Percentiles rank a stretch among this genome's conserved stretches.
phyloP scores from a whole-genome alignment of 1,140 invertebrate genomes.

The Stegodyphus mimosarum region DNA sequence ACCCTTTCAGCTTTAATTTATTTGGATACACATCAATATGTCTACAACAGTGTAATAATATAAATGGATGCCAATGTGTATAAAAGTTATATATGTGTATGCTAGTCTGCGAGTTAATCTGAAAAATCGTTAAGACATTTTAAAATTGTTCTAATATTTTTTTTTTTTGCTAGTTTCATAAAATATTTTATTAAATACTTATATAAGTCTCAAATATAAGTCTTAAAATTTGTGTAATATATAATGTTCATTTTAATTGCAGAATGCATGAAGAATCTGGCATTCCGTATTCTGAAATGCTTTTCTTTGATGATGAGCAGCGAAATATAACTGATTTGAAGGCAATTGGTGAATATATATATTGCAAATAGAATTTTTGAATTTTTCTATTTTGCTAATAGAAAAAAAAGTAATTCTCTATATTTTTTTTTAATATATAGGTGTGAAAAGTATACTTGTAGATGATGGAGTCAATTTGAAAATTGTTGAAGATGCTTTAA shows the following conservation, averaged over 20 bases:
- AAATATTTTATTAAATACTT: background rate
- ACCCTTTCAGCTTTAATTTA: too few relatives aligned
- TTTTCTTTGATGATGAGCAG: conserved; percentile 78
- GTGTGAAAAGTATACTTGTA: conserved; percentile 51
- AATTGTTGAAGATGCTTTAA: conserved; percentile 27
- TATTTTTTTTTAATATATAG: conserved; percentile 3
- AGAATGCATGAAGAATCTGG: conserved; percentile 74
- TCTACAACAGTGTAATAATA: too few relatives aligned
- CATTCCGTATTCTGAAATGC: conserved; percentile 75
- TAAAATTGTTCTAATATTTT: too few relatives aligned
- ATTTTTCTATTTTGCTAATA: background rate
- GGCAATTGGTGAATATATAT: conserved; percentile 68
- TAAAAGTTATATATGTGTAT: too few relatives aligned
- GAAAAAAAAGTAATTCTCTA: background rate
- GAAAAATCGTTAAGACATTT: too few relatives aligned
- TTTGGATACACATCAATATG: too few relatives aligned
- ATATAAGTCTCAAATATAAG: background rate
- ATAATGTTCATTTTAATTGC: conserved; percentile 46
- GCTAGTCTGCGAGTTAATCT: too few relatives aligned
- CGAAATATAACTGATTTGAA: conserved; percentile 74
- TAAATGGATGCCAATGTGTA: too few relatives aligned
- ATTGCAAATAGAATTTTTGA: background rate
- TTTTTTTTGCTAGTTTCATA: too few relatives aligned
- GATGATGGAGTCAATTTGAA: conserved; percentile 38
- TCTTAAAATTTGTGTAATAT: background rate